Conservation (phyloP, 2,888 invertebrate genomes). For the Bedellia somnulentella region DNA sequence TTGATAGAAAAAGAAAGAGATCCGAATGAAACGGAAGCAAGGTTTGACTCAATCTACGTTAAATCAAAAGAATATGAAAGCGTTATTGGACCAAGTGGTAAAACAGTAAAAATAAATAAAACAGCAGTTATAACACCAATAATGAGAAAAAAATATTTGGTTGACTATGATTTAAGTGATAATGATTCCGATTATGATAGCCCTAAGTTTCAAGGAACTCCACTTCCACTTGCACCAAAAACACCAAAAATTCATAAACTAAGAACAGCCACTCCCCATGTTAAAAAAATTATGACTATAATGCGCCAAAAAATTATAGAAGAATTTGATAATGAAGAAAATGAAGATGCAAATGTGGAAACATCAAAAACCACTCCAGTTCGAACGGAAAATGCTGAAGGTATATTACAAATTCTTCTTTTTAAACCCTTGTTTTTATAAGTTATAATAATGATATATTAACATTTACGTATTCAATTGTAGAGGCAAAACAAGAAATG, state of each 20-base stretch:
- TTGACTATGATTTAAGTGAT: slow-evolving; percentile 42
- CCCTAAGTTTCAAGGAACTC: slow-evolving; percentile 20
- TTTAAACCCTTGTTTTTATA: slow-evolving; percentile 1
- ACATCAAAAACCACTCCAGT: neutral
- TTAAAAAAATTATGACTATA: slow-evolving; percentile 28
- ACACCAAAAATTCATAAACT: slow-evolving; percentile 27
- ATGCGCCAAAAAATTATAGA: slow-evolving; percentile 30
- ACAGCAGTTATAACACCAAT: slow-evolving; percentile 46
- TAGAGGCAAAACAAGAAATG: slow-evolving; percentile 25
- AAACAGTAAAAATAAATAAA: slow-evolving; percentile 28
- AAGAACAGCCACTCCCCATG: slow-evolving; percentile 36
- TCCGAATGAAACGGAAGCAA: slow-evolving; percentile 23
- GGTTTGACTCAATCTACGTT: slow-evolving; percentile 37
- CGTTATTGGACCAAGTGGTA: slow-evolving; percentile 30
- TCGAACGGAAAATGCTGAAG: neutral
- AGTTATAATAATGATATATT: slow-evolving; percentile 4
- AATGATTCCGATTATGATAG: slow-evolving; percentile 13
- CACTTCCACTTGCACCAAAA: slow-evolving; percentile 24
- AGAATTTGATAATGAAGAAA: slow-evolving; percentile 19
- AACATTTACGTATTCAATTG: slow-evolving; percentile 12
- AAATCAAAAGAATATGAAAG: slow-evolving; percentile 15
- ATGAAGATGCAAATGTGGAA: slow-evolving; percentile 15
- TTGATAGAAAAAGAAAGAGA: slow-evolving; percentile 19
- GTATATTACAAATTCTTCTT: slow-evolving; percentile 5
- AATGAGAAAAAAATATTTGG: slow-evolving; percentile 29